These are phyloP conservation scores for Drosophila rhopaloa DNA, from an alignment of 1,140 invertebrate genomes.

Conservation along the genomic window DNA sequence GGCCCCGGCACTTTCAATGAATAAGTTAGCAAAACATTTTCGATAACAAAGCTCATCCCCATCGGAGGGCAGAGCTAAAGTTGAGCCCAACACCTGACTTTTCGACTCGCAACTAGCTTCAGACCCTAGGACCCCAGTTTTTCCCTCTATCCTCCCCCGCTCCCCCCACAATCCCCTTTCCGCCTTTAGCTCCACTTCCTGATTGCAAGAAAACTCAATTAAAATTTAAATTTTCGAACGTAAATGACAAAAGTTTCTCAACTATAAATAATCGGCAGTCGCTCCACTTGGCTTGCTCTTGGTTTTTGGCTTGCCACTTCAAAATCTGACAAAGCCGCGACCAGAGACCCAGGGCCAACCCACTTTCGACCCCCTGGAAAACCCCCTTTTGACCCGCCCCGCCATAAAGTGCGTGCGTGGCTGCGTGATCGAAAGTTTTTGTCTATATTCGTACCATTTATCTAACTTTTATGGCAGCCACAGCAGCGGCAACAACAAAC, in stretches of 20 bases:
- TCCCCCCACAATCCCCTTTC: not conserved
- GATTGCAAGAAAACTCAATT: conserved; percentile 78
- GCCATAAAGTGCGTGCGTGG: conserved; percentile 67
- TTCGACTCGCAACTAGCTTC: conserved; percentile 49
- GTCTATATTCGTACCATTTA: conserved; percentile 78
- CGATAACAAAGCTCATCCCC: conserved; percentile 46
- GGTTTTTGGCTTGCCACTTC: conserved; percentile 70
- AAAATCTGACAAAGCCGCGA: conserved; percentile 72
- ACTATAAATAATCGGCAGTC: conserved; percentile 81
- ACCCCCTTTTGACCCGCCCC: not conserved
- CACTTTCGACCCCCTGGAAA: not conserved
- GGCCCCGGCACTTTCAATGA: conserved; percentile 7
- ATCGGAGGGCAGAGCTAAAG: conserved; percentile 40
- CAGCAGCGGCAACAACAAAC: conserved; percentile 45
- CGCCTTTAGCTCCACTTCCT: conserved; percentile 18
- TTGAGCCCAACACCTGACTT: conserved; percentile 73
- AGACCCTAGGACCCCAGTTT: not conserved
- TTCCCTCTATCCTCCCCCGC: not conserved
- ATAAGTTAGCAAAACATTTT: conserved; percentile 74
- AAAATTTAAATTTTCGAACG: conserved; percentile 83
- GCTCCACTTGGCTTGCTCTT: conserved; percentile 63
- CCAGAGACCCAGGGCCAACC: conserved; percentile 4
- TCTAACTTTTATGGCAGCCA: conserved; percentile 77
- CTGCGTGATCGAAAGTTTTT: conserved; percentile 80
- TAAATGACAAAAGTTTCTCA: conserved; percentile 83